Conservation (phyloP, 1,140 invertebrate genomes). For the Carcinoscorpius rotundicauda region DNA sequence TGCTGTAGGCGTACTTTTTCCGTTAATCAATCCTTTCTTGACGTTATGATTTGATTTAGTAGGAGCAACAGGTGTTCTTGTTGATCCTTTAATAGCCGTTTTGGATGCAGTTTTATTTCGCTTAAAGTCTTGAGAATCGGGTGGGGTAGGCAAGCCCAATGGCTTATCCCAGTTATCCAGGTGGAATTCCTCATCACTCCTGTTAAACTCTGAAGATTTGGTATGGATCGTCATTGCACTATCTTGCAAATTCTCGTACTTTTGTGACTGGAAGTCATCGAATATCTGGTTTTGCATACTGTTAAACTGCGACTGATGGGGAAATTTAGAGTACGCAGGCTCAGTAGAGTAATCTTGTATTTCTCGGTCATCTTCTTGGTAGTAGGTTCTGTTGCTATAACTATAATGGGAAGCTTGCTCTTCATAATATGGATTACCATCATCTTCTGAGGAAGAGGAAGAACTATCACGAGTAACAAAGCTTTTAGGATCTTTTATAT, state of each 20-base stretch:
- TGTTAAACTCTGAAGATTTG: neutral
- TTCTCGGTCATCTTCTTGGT: conserved; percentile 7
- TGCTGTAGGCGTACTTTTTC: neutral
- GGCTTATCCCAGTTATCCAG: conserved; percentile 78
- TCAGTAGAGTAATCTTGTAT: neutral
- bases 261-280: neutral
- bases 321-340: neutral
- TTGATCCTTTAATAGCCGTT: neutral
- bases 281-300: neutral
- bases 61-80: neutral
- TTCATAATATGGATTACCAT: conserved; percentile 9
- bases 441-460: conserved; percentile 8
- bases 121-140: conserved; percentile 43
- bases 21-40: neutral
- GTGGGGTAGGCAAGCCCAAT: conserved; percentile 70
- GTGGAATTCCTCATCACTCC: conserved; percentile 26
- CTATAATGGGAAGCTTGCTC: conserved; percentile 13
- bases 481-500: neutral
- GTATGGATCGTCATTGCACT: neutral
- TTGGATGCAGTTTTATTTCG: conserved; percentile 28
- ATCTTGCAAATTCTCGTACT: neutral
- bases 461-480: conserved; percentile 6
- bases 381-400: conserved; percentile 17
- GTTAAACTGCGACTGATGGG: neutral
- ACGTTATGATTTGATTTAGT: neutral